Conservation (phyloP, 2,888 invertebrate species). For the Oxystoma pomonae region DNA sequence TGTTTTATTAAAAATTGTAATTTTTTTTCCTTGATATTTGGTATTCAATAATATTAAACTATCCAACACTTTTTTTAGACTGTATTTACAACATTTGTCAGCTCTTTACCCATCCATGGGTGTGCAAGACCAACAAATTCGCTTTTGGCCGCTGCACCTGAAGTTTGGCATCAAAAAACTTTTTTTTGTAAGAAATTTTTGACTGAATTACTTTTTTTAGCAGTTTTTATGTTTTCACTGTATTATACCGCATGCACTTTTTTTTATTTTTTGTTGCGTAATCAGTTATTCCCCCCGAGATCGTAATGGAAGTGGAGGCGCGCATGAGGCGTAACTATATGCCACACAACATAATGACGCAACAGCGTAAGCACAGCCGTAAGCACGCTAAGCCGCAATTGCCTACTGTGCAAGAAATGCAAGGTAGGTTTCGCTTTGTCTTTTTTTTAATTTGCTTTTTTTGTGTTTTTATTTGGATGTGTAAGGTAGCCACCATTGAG, state of each 20-base stretch:
- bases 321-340: slow-evolving; percentile 76
- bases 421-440: slow-evolving; percentile 54
- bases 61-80: no score
- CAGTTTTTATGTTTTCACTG: slow-evolving; percentile 38
- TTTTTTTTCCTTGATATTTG: no score
- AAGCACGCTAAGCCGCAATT: slow-evolving; percentile 47
- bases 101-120: no score
- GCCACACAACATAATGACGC: slow-evolving; percentile 64
- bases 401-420: slow-evolving; percentile 72
- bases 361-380: slow-evolving; percentile 57
- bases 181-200: no score
- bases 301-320: slow-evolving; percentile 85
- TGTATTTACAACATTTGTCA: no score
- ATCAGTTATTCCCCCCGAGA: slow-evolving; percentile 82
- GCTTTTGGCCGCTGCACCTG: no score
- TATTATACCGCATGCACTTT: slow-evolving; percentile 39
- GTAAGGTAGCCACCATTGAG: no score
- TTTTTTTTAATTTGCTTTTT: slow-evolving; percentile 14
- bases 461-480: slow-evolving; percentile 2
- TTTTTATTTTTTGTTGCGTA: slow-evolving; percentile 19
- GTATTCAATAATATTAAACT: no score
- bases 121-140: no score
- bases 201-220: not conserved
- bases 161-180: no score
- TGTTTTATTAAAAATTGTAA: no score